These are phyloP conservation scores for Heterotis niloticus DNA, from an alignment of 2,113 vertebrate species.

Conservation along the genomic window DNA sequence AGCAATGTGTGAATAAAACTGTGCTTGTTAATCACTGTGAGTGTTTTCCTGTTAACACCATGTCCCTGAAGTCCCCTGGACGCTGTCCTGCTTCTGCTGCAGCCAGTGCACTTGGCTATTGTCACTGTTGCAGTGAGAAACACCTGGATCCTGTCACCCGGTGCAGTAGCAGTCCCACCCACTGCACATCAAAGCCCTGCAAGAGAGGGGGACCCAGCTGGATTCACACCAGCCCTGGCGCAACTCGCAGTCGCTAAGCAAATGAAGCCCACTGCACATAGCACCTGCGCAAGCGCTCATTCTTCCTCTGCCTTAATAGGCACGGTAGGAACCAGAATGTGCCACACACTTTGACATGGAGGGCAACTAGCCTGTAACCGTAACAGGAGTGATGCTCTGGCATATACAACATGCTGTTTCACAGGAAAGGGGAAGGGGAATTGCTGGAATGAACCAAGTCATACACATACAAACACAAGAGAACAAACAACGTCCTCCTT, in stretches of 20 bases:
- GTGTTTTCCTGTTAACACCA: not conserved
- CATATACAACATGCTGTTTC: not conserved
- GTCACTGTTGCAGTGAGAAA: not conserved
- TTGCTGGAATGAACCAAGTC: not conserved
- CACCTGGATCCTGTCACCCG: not conserved
- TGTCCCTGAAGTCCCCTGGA: not conserved
- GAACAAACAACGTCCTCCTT: too few relatives aligned
- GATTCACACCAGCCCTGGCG: not conserved
- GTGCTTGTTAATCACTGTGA: too few relatives aligned
- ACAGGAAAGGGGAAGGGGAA: not conserved
- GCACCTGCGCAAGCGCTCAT: constrained; percentile 4
- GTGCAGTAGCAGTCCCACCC: not conserved
- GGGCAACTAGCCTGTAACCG: not conserved
- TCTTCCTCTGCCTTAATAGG: not conserved
- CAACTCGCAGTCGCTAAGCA: not conserved
- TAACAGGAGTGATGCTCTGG: not conserved
- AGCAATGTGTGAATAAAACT: constrained; percentile 2
- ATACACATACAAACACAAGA: not conserved
- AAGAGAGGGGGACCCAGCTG: constrained; percentile 1
- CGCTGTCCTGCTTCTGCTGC: not conserved
- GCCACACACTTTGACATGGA: not conserved
- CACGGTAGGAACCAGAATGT: not conserved
- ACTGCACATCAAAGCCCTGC: not conserved
- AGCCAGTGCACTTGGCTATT: not conserved
- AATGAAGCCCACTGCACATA: not conserved